Percentiles rank a stretch among this genome's conserved stretches.
phyloP scores from a whole-genome alignment of 2,888 invertebrate genomes.

The Himalopsyche japonica region DNA sequence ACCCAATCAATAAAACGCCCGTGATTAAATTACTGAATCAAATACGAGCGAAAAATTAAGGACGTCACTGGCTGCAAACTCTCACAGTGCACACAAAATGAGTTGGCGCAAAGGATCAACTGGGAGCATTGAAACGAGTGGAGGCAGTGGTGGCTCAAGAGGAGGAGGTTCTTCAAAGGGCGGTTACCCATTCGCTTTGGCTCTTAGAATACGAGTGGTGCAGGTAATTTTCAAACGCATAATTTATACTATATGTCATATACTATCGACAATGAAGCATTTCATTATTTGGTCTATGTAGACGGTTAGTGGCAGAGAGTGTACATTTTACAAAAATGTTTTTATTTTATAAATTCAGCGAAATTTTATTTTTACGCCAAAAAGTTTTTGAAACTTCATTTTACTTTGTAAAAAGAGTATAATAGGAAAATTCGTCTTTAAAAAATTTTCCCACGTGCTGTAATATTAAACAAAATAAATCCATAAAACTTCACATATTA shows the following conservation, averaged over 20 bases:
- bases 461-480: too few species aligned
- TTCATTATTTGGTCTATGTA: too few species aligned
- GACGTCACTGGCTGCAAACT: neutral
- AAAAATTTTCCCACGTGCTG: too few species aligned
- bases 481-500: too few species aligned
- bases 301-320: too few species aligned
- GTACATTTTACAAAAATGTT: too few species aligned
- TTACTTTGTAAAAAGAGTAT: too few species aligned
- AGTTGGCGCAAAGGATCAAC: constrained; percentile 40
- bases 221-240: constrained; percentile 22
- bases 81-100: constrained; percentile 7
- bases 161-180: constrained; percentile 19
- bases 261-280: too few species aligned
- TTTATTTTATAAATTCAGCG: too few species aligned
- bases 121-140: constrained; percentile 39
- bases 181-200: constrained; percentile 55
- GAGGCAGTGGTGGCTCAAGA: constrained; percentile 35
- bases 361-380: too few species aligned
- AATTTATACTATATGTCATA: neutral
- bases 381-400: too few species aligned
- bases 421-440: too few species aligned
- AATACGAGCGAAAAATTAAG: neutral
- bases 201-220: constrained; percentile 48
- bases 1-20: neutral
- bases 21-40: neutral